Evolutionary conservation across 2,113 vertebrate genomes (phyloP).

Genomic region (Herpetotheres cachinnans): DNA sequence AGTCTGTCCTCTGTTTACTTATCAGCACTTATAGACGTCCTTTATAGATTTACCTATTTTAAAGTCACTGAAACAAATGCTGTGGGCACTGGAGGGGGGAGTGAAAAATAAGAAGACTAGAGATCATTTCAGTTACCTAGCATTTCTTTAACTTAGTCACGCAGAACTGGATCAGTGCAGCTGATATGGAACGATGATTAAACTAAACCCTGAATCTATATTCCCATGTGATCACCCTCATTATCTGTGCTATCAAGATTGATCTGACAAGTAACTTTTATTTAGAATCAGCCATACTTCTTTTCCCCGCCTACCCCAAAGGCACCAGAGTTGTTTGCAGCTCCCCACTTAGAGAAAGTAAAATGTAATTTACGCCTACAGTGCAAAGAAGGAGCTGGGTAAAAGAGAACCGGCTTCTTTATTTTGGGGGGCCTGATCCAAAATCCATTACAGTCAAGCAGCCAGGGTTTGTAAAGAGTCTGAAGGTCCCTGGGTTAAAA

Average conservation of each 20-base stretch:
- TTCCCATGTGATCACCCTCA: constrained; percentile 54
- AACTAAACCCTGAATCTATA: constrained; percentile 45
- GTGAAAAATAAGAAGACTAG: neutral
- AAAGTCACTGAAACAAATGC: neutral
- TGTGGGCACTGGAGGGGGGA: neutral
- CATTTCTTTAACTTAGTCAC: constrained; percentile 47
- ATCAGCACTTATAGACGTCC: neutral
- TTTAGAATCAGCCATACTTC: constrained; percentile 24
- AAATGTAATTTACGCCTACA: neutral
- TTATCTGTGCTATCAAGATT: constrained; percentile 63
- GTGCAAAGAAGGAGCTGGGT: neutral
- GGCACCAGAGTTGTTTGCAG: constrained; percentile 4
- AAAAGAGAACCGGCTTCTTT: neutral
- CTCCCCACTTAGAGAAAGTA: neutral
- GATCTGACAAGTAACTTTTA: constrained; percentile 70
- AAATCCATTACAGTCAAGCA: neutral
- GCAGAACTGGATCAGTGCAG: neutral
- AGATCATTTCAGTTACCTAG: constrained; percentile 56
- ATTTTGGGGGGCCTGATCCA: neutral
- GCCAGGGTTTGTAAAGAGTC: neutral
- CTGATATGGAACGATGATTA: constrained; percentile 39
- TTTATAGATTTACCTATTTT: neutral
- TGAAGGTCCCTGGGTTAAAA: neutral
- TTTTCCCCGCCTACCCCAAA: neutral
- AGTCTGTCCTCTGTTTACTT: neutral